Conservation (phyloP, 53 echinoderm and acorn worm species). For the Zoroaster sp. region DNA sequence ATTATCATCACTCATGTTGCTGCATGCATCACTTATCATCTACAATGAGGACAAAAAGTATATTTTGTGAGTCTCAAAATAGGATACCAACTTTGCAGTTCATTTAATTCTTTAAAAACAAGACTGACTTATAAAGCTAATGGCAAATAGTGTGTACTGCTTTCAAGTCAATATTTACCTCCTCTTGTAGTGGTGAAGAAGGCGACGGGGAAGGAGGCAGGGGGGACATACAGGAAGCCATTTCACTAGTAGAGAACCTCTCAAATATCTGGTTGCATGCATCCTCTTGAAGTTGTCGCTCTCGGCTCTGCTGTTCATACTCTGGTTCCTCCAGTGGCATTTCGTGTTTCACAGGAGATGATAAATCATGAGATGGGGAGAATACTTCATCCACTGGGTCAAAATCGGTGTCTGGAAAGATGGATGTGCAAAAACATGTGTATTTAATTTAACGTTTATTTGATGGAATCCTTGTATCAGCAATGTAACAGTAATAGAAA, state of each 20-base stretch:
- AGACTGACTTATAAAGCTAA: too few species aligned
- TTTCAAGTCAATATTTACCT: too few species aligned
- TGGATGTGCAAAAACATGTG: background rate
- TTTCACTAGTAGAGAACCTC: slow-evolving; percentile 1
- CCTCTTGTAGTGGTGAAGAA: slow-evolving; percentile 16
- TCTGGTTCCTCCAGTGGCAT: background rate
- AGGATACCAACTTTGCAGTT: too few species aligned
- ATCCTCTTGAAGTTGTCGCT: background rate
- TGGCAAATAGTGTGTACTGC: too few species aligned
- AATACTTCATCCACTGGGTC: background rate
- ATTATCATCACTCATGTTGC: slow-evolving; percentile 20
- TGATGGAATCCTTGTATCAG: too few species aligned
- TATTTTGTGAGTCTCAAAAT: too few species aligned
- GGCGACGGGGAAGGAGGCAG: slow-evolving; percentile 3
- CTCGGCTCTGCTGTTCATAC: background rate
- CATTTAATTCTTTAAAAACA: too few species aligned
- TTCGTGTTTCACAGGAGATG: background rate
- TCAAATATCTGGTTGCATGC: slow-evolving; percentile 10
- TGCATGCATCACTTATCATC: slow-evolving; percentile 27
- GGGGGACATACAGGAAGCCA: background rate
- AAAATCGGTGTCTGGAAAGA: slow-evolving; percentile 18
- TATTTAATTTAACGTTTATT: too few species aligned
- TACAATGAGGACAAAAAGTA: background rate
- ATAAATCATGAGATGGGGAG: background rate
- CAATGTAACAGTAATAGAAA: too few species aligned